Evolutionary conservation across 2,888 invertebrate species (phyloP).

Genomic region (Dryococelus australis): DNA sequence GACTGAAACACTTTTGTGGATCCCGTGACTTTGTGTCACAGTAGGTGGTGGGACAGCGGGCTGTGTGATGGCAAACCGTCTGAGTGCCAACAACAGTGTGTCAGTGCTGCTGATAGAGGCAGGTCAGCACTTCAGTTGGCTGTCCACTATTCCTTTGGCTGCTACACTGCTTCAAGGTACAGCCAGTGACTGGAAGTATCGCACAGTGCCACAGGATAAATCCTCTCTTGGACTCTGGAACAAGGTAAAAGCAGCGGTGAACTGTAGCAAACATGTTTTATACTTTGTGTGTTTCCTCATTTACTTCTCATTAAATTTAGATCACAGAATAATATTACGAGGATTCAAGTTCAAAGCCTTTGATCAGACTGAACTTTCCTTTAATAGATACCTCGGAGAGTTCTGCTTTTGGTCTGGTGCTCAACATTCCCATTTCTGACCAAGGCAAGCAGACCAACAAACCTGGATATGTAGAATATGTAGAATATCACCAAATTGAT

Average conservation of each 20-base stretch:
- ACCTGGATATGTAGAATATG: too few relatives aligned
- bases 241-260: slow-evolving; percentile 59
- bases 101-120: slow-evolving; percentile 74
- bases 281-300: too few relatives aligned
- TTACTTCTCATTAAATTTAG: too few relatives aligned
- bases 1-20: too few relatives aligned
- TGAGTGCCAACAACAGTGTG: slow-evolving; percentile 65
- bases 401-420: too few relatives aligned
- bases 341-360: too few relatives aligned
- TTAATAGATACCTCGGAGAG: too few relatives aligned
- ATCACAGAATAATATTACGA: too few relatives aligned
- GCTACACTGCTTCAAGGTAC: slow-evolving; percentile 74
- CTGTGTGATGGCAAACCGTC: slow-evolving; percentile 71
- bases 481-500: too few relatives aligned
- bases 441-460: too few relatives aligned
- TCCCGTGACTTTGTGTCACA: slow-evolving; percentile 51
- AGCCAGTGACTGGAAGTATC: slow-evolving; percentile 73
- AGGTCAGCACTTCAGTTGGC: slow-evolving; percentile 72
- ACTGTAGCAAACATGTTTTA: slow-evolving; percentile 11
- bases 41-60: slow-evolving; percentile 79
- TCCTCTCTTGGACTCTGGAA: slow-evolving; percentile 71
- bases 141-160: slow-evolving; percentile 70
- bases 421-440: too few relatives aligned
- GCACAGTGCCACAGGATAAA: slow-evolving; percentile 68
- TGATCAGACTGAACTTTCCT: too few relatives aligned